A percentile compares a stretch with the other conserved stretches of the same genome.
These are phyloP conservation scores for Abramis brama DNA, from an alignment of 2,113 vertebrate species.

Conservation along the genomic window DNA sequence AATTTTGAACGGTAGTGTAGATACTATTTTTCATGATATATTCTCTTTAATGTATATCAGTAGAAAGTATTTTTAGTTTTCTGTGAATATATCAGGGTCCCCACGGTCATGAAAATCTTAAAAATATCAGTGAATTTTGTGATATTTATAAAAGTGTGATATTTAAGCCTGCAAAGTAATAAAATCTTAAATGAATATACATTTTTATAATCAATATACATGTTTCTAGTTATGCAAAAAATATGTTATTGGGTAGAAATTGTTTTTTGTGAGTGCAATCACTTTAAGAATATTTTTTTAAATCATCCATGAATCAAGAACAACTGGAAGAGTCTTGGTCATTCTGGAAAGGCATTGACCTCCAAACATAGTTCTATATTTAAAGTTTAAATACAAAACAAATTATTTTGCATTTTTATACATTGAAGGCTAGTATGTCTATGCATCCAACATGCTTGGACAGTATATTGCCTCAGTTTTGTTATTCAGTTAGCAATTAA, in stretches of 20 bases:
- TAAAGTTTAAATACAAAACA: too few species aligned
- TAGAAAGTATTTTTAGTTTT: constrained; percentile 5
- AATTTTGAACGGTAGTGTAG: too few species aligned
- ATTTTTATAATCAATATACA: neutral
- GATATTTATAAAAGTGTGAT: neutral
- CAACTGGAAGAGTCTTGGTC: neutral
- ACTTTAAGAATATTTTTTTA: neutral
- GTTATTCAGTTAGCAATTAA: neutral
- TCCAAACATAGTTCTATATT: too few species aligned
- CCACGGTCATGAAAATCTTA: neutral
- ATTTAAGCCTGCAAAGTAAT: neutral
- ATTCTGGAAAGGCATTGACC: neutral
- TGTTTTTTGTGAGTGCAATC: neutral
- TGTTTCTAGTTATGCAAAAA: neutral
- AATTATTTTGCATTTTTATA: too few species aligned
- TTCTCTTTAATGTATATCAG: neutral
- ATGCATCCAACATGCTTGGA: too few species aligned
- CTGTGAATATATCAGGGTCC: neutral
- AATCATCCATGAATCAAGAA: neutral
- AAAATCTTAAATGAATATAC: neutral
- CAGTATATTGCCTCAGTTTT: neutral
- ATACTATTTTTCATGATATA: neutral
- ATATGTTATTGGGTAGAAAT: neutral
- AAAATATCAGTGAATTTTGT: neutral
- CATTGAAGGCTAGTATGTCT: neutral